Conservation (phyloP, 2,888 invertebrate genomes). For the Harmothoe impar region DNA sequence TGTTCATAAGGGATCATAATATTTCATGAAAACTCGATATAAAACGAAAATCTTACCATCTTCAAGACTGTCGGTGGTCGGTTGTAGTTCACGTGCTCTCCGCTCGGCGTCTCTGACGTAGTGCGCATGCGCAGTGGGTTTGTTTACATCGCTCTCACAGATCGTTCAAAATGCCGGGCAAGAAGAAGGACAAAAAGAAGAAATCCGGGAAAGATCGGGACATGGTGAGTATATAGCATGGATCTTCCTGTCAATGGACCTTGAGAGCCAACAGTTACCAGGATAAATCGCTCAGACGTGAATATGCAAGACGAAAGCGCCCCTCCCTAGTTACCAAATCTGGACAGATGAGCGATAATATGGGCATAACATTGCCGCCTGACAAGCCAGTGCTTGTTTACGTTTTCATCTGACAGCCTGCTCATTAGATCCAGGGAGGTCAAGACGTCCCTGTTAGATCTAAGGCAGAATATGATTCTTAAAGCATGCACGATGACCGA, state of each 20-base stretch:
- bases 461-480: neutral
- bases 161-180: neutral
- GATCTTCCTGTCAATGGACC: neutral
- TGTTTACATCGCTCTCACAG: neutral
- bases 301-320: neutral
- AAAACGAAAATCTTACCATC: slow-evolving; percentile 13
- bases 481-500: neutral
- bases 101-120: neutral
- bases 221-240: neutral
- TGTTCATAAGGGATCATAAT: neutral
- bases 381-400: slow-evolving; percentile 44
- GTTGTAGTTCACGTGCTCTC: neutral
- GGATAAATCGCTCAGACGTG: neutral
- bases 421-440: neutral
- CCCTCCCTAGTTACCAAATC: slow-evolving; percentile 3
- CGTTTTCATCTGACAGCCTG: neutral
- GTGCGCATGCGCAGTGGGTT: too few relatives aligned
- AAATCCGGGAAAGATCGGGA: slow-evolving; percentile 28
- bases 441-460: too few relatives aligned
- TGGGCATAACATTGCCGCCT: neutral
- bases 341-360: slow-evolving; percentile 30
- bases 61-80: neutral
- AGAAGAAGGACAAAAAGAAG: slow-evolving; percentile 44
- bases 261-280: neutral
- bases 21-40: neutral